Conservation (phyloP, 2,888 invertebrate genomes). For the Crematogaster levior region DNA sequence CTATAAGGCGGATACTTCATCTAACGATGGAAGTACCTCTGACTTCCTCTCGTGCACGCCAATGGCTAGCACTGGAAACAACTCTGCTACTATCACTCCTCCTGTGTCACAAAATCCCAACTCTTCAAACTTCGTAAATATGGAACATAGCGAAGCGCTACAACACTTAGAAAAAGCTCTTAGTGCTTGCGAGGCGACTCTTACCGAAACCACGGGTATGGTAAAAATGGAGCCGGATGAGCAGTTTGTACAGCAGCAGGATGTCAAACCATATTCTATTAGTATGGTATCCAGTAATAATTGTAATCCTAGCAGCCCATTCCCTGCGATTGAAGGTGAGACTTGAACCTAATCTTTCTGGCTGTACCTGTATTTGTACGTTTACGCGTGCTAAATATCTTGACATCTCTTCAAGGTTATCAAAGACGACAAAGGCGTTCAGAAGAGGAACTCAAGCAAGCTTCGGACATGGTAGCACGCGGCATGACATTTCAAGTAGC, state of each 20-base stretch:
- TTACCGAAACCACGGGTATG: conserved; percentile 83
- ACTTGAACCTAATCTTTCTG: not conserved
- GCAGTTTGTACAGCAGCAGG: conserved; percentile 81
- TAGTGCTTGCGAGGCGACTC: conserved; percentile 83
- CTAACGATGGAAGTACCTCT: conserved; percentile 74
- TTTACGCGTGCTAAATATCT: not conserved
- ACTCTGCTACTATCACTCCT: conserved; percentile 66
- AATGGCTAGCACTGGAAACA: conserved; percentile 68
- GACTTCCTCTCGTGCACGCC: conserved; percentile 74
- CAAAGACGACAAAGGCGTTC: conserved; percentile 88
- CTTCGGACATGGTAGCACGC: conserved; percentile 94
- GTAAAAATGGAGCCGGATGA: conserved; percentile 85
- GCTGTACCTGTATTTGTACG: not conserved
- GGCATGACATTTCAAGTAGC: conserved; percentile 95
- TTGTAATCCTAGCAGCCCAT: conserved; percentile 83
- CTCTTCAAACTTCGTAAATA: conserved; percentile 80
- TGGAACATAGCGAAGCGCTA: conserved; percentile 84
- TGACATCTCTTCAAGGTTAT: conserved; percentile 77
- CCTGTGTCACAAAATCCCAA: conserved; percentile 72
- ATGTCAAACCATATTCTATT: conserved; percentile 83
- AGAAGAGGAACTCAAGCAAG: conserved; percentile 92
- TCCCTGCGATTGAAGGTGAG: conserved; percentile 84
- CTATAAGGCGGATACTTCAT: conserved; percentile 73
- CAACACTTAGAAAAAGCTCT: conserved; percentile 84
- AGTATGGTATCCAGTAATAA: conserved; percentile 82